Base-by-base conservation (phyloP, 2,797 vertebrate species). In the Moxostoma hubbsi region DNA sequence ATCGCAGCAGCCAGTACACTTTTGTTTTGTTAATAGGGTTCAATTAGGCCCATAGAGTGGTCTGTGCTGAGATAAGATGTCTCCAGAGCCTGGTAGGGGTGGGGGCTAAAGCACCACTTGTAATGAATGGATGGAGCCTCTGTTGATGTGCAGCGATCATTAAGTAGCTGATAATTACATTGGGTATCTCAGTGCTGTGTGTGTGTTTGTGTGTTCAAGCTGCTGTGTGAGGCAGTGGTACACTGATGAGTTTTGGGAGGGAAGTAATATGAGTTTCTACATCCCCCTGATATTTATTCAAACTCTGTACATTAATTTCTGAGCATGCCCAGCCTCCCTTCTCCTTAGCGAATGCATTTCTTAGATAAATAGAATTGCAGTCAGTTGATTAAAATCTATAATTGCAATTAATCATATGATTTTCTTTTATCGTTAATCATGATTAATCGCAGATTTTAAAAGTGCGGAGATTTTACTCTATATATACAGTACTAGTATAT, bases 111-210 rank as follows among this genome's bases (percentile, higher is more conserved):
- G 89, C 94, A 94, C 93, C 93, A 94, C 93, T 87, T 92, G 90
- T 95, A 96, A 97, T 96, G 93, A 96, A 95, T 86, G 87, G 92
- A 87, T 90, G 93, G 89, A 94, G 91, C 53, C 88, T 87, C 90
- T 94, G 93, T 93, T 93, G 93, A 91, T 87, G 85, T 94, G 92
- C 89, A 82, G 89, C 91, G 90, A 93, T 96, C 95, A 95, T 96
- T 96, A 97, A 94, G 93, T 93, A 93, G 89, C 4, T 85, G 87
- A 93, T 97, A 97, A 97, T 98, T 97, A 96, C 90, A 90, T 94
- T 91, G 94, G 95, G 94, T 94, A 94, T 95, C 93, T 94, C 91
- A 75, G 87, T 86, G 87, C 85, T 78, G 71, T 18, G 18, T 80
- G 72, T 71, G 59, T 72, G 65, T 67, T 54, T 67, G 72, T 54